phyloP scores from a whole-genome alignment of 1,140 invertebrate genomes.

The Lordiphosa collinella region DNA sequence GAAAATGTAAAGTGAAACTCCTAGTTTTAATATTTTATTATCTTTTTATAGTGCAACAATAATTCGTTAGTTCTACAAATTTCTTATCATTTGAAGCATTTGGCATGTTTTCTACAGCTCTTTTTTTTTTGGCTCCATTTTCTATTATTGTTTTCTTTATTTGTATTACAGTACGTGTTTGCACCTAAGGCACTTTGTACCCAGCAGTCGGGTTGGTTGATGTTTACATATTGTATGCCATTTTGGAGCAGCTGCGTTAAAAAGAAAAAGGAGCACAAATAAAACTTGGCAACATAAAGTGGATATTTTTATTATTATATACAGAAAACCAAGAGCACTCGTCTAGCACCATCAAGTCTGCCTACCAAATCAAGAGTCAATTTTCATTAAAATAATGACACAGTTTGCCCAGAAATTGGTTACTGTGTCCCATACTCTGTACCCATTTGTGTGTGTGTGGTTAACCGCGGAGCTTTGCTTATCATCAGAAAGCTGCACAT shows the following conservation, averaged over 20 bases:
- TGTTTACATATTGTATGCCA: slow-evolving; percentile 46
- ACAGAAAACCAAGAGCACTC: too few species aligned
- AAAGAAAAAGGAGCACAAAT: too few species aligned
- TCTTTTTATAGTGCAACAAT: too few species aligned
- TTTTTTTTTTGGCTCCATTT: slow-evolving; percentile 63
- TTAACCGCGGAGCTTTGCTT: slow-evolving; percentile 59
- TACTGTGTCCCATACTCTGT: background rate
- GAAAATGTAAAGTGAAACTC: too few species aligned
- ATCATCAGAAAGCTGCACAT: slow-evolving; percentile 35
- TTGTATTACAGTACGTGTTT: slow-evolving; percentile 75
- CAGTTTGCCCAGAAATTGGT: slow-evolving; percentile 43
- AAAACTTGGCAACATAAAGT: slow-evolving; percentile 17
- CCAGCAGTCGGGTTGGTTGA: slow-evolving; percentile 14
- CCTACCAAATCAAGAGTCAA: slow-evolving; percentile 42
- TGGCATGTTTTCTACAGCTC: slow-evolving; percentile 17
- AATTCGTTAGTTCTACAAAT: too few species aligned
- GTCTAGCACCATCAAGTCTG: background rate
- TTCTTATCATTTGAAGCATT: too few species aligned
- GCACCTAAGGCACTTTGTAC: slow-evolving; percentile 67
- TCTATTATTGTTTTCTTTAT: slow-evolving; percentile 77
- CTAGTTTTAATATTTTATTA: too few species aligned
- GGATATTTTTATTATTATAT: slow-evolving; percentile 40
- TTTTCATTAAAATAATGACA: slow-evolving; percentile 70
- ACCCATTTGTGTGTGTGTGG: slow-evolving; percentile 25
- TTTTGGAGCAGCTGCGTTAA: slow-evolving; percentile 48